Evolutionary conservation across 2,113 vertebrate species (phyloP).

Genomic region (Aptenodytes patagonicus): DNA sequence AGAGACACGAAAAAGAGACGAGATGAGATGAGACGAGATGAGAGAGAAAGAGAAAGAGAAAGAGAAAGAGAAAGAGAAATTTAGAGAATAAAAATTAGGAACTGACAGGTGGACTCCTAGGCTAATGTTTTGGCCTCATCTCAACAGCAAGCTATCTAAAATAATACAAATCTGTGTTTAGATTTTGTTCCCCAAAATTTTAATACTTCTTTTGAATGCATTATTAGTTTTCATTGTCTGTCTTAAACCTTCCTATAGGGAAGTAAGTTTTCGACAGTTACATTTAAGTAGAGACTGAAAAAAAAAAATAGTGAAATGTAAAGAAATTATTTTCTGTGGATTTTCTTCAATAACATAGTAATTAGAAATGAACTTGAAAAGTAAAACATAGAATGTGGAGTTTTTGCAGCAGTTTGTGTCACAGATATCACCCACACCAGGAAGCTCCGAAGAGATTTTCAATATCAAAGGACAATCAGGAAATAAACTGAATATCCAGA

Average conservation of each 20-base stretch:
- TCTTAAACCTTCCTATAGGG: background rate
- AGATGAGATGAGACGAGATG: background rate
- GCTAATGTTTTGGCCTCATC: background rate
- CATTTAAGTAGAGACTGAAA: background rate
- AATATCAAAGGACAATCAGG: background rate
- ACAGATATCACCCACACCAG: background rate
- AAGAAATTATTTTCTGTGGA: background rate
- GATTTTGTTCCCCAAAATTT: background rate
- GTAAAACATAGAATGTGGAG: fast-evolving
- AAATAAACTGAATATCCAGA: background rate
- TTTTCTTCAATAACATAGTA: background rate
- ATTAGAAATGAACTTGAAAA: background rate
- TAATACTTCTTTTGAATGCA: background rate
- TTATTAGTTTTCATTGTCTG: background rate
- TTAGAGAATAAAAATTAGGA: background rate
- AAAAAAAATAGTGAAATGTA: background rate
- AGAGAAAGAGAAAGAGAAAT: no score
- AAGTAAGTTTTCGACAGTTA: background rate
- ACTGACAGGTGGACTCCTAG: background rate
- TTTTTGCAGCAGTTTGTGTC: background rate
- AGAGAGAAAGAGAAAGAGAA: no score
- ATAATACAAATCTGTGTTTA: background rate
- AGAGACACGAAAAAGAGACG: background rate
- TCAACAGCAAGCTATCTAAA: background rate
- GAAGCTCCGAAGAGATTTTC: background rate